Evolutionary conservation across 2,797 vertebrate species (phyloP).

Genomic region (Potorous gilbertii): DNA sequence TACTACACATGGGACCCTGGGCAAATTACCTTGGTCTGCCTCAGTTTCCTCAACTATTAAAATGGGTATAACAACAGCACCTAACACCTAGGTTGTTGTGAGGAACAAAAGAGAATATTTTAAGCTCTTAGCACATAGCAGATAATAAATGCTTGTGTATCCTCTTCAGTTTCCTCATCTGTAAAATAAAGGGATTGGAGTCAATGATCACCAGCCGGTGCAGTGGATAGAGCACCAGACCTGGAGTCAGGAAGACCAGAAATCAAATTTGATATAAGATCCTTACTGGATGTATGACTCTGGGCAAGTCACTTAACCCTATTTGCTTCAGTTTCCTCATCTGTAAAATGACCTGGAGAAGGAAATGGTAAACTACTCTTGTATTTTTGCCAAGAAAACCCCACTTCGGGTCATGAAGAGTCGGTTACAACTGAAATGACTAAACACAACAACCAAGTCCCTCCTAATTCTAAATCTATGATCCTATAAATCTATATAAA

Average conservation of each 20-base stretch:
- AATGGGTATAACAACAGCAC: background rate
- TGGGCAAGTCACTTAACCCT: background rate
- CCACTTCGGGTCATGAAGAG: no score
- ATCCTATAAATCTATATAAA: background rate
- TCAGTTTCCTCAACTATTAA: no score
- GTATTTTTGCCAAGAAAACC: background rate
- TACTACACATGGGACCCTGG: no score
- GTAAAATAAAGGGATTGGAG: background rate
- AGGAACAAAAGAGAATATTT: no score
- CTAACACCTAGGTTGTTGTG: no score
- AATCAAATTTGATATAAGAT: background rate
- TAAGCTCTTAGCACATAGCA: background rate
- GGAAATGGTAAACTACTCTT: background rate
- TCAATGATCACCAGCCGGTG: background rate
- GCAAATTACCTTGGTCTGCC: background rate
- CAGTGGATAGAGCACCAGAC: no score
- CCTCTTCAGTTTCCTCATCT: background rate
- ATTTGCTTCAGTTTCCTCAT: background rate
- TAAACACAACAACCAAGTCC: background rate
- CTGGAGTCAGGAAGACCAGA: background rate
- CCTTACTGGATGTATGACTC: background rate
- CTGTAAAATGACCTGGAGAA: background rate
- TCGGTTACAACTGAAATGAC: background rate
- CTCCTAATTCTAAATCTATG: background rate
- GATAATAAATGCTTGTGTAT: background rate